Evolutionary conservation across 2,888 invertebrate genomes (phyloP), one percentile per base, ranked within the genome.

Genomic region (Teleiodes luculella): DNA sequence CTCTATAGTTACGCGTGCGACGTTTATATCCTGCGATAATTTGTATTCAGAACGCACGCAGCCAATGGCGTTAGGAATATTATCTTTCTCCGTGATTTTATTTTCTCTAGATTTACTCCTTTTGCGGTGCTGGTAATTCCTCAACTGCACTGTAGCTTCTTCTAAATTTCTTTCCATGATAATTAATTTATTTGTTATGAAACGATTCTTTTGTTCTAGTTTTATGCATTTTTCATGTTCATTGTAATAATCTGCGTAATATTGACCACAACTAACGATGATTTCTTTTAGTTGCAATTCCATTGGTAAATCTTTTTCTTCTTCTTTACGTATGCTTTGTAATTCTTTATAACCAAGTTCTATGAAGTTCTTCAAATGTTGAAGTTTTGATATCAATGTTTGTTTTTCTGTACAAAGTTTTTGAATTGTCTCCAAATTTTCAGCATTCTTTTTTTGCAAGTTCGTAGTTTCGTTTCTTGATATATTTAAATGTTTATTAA

Each of bases 191-290:
- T 69, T 77, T 46, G 57, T 69, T 1, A 83, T 59, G 59, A 78
- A 84, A 45, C 68, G 60, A 57, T 77, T 81, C 51, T 62, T 78
- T 54, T 77, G 77, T 65, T 80, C 72, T 2, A 78, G 58, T 59
- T 68, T 72, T 18, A 57, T 35, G 30, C 66, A 69, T 57, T 60
- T 69, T 51, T 73, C 66, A 13, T 56, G 63, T 63, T 79, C 74
- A 53, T 75, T 79, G 46, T 57, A 61, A 49, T 67, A 71, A 58
- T 80, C 69, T 5, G 78, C 73, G 54, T 79, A 77, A 53, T 76
- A 80, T 52, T 79, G 70, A 1, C 79, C 76, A 59, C 77, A 82
- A 52, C 64, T 67, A 39, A 73, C 39, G 41, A 83, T 70, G 16
- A 84, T 73, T 45, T 76, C 64, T 54, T 75, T 78, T 13, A 83